These are phyloP conservation scores for Stenodema calcarata DNA, from an alignment of 2,888 invertebrate genomes.

Conservation along the genomic window DNA sequence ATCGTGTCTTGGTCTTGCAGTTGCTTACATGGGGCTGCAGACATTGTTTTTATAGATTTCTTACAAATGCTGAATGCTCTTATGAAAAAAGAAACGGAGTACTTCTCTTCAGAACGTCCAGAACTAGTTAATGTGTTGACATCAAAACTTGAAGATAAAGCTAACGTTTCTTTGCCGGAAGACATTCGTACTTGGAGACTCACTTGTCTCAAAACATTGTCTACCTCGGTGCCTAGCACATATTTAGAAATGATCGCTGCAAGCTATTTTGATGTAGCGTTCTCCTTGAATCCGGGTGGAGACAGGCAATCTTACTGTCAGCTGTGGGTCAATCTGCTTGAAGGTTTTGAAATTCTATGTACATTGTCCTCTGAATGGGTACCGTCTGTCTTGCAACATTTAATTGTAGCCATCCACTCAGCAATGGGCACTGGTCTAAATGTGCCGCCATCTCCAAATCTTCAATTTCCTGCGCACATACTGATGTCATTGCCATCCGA, in stretches of 20 bases:
- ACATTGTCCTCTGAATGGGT: conserved; percentile 5
- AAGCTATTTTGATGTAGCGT: conserved; percentile 7
- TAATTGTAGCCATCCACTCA: conserved; percentile 19
- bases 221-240: neutral
- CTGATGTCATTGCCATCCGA: neutral
- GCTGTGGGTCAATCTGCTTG: conserved; percentile 19
- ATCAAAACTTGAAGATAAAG: conserved; percentile 46
- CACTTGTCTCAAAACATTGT: conserved; percentile 48
- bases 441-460: conserved; percentile 13
- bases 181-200: conserved; percentile 50
- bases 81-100: conserved; percentile 57
- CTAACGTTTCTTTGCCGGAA: conserved; percentile 46
- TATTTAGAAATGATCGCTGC: neutral
- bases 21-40: conserved; percentile 55
- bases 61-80: conserved; percentile 62
- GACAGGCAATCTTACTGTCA: conserved; percentile 1
- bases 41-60: conserved; percentile 60
- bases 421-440: conserved; percentile 23
- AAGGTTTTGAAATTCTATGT: conserved; percentile 27
- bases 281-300: neutral
- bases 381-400: neutral
- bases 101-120: conserved; percentile 10
- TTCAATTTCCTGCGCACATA: conserved; percentile 33
- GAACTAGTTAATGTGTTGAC: conserved; percentile 5
- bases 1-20: conserved; percentile 15